phyloP scores from a whole-genome alignment of 2,888 invertebrate species.

The Linnaemya vulpina region DNA sequence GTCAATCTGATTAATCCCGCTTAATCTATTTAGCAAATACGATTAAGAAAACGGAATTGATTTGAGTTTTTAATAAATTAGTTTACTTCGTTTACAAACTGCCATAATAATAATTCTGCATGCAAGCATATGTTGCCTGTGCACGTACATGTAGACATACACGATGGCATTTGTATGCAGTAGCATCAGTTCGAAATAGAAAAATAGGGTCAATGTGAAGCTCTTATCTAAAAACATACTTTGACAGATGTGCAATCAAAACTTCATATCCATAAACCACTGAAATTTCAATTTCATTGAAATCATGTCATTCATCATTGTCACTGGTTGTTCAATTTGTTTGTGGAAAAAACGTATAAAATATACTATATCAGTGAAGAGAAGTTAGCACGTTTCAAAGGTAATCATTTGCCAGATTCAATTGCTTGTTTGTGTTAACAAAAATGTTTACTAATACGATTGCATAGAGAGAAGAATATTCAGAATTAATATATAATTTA shows the following conservation, averaged over 20 bases:
- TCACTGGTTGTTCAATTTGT: background rate
- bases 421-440: no score
- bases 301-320: background rate
- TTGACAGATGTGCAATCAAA: conserved; percentile 11
- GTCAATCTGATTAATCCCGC: background rate
- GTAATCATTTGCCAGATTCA: no score
- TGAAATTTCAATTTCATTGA: conserved; percentile 8
- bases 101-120: background rate
- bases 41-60: background rate
- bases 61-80: background rate
- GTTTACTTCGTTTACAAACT: background rate
- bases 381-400: no score
- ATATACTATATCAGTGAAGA: no score
- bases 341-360: background rate
- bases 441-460: no score
- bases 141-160: background rate
- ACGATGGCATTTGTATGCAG: background rate
- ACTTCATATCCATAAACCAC: background rate
- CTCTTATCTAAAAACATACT: conserved; percentile 9
- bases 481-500: no score
- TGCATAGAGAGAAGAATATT: no score
- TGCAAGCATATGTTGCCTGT: no score
- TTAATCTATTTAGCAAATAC: conserved; percentile 23
- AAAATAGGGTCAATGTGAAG: background rate
- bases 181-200: background rate